Evolutionary conservation across 2,888 invertebrate genomes (phyloP).

Genomic region (Drosophila vallismaia): DNA sequence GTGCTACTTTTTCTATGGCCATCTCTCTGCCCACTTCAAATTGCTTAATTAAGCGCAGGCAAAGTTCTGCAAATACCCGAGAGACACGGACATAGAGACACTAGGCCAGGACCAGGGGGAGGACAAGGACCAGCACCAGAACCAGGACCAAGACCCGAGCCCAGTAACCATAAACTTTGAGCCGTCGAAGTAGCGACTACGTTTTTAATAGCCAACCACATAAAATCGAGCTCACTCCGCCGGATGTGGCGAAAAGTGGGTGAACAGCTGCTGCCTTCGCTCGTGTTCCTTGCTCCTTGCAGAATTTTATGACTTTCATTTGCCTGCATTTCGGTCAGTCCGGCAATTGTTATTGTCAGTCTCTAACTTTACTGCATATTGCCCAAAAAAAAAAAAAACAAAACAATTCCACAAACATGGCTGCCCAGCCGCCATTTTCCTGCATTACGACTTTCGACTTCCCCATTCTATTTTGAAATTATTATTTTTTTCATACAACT

Average conservation of each 20-base stretch:
- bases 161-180: constrained; percentile 62
- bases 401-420: constrained; percentile 7
- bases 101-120: not conserved
- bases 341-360: constrained; percentile 31
- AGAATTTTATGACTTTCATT: constrained; percentile 67
- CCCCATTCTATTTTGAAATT: not conserved
- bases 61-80: constrained; percentile 70
- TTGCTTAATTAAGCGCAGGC: constrained; percentile 76
- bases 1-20: constrained; percentile 64
- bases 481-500: constrained; percentile 34
- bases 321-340: constrained; percentile 62
- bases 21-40: constrained; percentile 60
- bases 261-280: constrained; percentile 28
- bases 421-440: constrained; percentile 44
- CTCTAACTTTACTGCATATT: constrained; percentile 54
- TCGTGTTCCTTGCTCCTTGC: constrained; percentile 30
- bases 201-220: constrained; percentile 64
- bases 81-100: constrained; percentile 9
- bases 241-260: constrained; percentile 6
- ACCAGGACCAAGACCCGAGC: constrained; percentile 8
- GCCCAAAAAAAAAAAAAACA: constrained; percentile 22
- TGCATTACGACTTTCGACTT: constrained; percentile 34
- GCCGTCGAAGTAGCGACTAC: constrained; percentile 72
- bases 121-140: constrained; percentile 2
- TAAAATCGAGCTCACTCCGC: constrained; percentile 17